These are phyloP conservation scores for Protonemura montana DNA, from an alignment of 2,888 invertebrate species.

Conservation along the genomic window DNA sequence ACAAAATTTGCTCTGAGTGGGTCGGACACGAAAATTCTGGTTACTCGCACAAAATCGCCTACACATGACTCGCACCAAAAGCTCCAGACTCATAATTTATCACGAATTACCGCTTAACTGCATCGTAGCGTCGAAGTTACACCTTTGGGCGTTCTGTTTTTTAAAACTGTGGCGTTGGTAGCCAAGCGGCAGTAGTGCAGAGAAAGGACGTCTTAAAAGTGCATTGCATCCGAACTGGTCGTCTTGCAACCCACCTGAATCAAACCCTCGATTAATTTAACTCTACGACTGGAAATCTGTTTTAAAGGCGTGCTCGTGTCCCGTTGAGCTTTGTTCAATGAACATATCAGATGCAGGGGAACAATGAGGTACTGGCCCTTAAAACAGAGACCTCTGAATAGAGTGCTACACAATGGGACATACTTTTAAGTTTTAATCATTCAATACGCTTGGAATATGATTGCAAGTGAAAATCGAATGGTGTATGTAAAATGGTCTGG, in stretches of 20 bases:
- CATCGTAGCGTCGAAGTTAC: not conserved
- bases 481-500: not conserved
- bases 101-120: not conserved
- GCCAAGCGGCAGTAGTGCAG: not conserved
- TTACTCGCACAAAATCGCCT: slow-evolving; percentile 8
- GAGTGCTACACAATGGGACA: too few species aligned
- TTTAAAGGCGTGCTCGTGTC: not conserved
- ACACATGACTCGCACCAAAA: not conserved
- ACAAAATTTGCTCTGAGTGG: slow-evolving; percentile 1
- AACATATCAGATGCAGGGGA: not conserved
- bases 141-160: slow-evolving; percentile 20
- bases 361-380: too few species aligned
- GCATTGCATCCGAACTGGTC: not conserved
- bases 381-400: too few species aligned
- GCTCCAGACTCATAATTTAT: not conserved
- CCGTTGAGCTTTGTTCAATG: not conserved
- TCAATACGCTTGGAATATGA: too few species aligned
- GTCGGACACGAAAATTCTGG: not conserved
- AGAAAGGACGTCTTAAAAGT: not conserved
- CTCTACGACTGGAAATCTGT: not conserved
- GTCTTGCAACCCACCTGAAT: not conserved
- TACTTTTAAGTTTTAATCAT: too few species aligned
- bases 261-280: not conserved
- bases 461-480: not conserved
- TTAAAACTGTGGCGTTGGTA: not conserved